These are phyloP conservation scores for Chondrosia reniformis DNA, from an alignment of 37 sponge, comb jelly and placozoan genomes.

Conservation along the genomic window DNA sequence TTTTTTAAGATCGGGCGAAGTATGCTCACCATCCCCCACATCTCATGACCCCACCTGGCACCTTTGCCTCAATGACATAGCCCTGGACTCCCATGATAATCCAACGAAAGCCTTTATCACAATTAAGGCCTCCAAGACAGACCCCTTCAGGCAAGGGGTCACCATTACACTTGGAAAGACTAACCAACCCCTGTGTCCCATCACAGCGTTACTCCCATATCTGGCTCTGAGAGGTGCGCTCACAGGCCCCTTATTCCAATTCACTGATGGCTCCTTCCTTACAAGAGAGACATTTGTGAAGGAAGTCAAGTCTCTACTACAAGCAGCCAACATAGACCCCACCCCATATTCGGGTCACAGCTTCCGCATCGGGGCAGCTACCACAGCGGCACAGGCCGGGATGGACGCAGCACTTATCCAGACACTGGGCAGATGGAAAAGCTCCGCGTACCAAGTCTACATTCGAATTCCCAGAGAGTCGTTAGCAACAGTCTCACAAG, in stretches of 20 bases:
- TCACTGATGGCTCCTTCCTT: not conserved
- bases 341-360: not conserved
- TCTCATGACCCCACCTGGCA: not conserved
- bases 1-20: not conserved
- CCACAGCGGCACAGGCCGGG: not conserved
- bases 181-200: conserved; percentile 6
- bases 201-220: conserved; percentile 2
- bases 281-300: not conserved
- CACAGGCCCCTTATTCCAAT: not conserved
- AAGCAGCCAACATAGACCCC: not conserved
- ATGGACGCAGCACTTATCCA: not conserved
- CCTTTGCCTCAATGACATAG: not conserved
- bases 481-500: not conserved
- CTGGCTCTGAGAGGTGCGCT: not conserved
- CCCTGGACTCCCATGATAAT: not conserved
- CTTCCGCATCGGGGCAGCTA: not conserved
- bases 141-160: conserved; percentile 19
- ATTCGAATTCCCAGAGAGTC: not conserved
- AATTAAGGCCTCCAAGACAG: conserved; percentile 33
- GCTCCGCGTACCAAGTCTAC: not conserved
- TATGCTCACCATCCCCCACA: not conserved
- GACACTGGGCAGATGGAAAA: not conserved
- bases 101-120: not conserved
- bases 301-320: not conserved
- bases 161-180: conserved; percentile 16